These are phyloP conservation scores for Austrofundulus limnaeus DNA, from an alignment of 2,113 vertebrate species.

Conservation along the genomic window DNA sequence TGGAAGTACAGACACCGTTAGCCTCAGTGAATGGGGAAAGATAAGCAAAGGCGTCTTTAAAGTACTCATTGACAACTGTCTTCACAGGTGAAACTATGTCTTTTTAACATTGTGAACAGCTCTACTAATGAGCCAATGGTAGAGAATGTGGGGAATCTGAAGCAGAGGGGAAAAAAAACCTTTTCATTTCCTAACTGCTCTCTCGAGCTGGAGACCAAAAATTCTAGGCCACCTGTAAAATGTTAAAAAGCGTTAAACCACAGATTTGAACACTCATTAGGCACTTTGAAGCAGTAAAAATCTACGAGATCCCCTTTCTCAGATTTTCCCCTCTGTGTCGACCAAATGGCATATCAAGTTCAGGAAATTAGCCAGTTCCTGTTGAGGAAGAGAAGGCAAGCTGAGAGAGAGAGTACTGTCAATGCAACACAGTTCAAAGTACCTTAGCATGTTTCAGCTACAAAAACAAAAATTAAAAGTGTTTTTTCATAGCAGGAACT, in stretches of 20 bases:
- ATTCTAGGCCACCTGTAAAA: slow-evolving; percentile 65
- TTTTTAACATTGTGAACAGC: slow-evolving; percentile 14
- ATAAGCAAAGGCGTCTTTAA: slow-evolving; percentile 30
- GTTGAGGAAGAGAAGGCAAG: slow-evolving; percentile 66
- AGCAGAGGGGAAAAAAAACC: not conserved
- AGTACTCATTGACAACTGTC: slow-evolving; percentile 13
- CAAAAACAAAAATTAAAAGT: not conserved
- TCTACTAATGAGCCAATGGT: slow-evolving; percentile 36
- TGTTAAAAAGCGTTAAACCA: slow-evolving; percentile 67
- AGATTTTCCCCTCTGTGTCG: slow-evolving; percentile 66
- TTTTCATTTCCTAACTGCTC: slow-evolving; percentile 60
- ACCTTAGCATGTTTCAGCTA: slow-evolving; percentile 5
- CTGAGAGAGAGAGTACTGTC: slow-evolving; percentile 34
- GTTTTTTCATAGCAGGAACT: not conserved
- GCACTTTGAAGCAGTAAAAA: slow-evolving; percentile 53
- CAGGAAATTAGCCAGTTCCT: slow-evolving; percentile 83
- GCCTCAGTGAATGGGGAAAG: slow-evolving; percentile 16
- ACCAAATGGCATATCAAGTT: slow-evolving; percentile 73
- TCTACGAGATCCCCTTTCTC: slow-evolving; percentile 59
- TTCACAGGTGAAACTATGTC: slow-evolving; percentile 7
- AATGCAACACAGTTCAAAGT: slow-evolving; percentile 31
- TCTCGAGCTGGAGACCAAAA: slow-evolving; percentile 28
- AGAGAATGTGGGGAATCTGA: slow-evolving; percentile 30
- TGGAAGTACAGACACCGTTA: slow-evolving; percentile 38
- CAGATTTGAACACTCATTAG: slow-evolving; percentile 69